phyloP scores from a whole-genome alignment of 2,797 vertebrate species.

The Amblyraja radiata region DNA sequence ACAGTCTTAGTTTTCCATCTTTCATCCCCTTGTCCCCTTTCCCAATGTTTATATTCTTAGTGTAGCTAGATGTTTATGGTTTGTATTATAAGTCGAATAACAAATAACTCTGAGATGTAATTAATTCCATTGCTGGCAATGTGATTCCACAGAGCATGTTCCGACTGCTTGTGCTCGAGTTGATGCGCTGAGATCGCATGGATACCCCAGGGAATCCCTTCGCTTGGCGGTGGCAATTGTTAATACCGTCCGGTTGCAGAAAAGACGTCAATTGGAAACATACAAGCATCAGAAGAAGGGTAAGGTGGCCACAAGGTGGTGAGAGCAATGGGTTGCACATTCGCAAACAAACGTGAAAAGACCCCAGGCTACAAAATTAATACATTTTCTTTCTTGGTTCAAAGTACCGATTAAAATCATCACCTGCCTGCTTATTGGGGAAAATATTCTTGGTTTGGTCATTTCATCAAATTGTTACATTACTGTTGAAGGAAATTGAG shows the following conservation, averaged over 20 bases:
- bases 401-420: not conserved
- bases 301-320: slow-evolving; percentile 39
- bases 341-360: not conserved
- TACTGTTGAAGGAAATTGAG: not conserved
- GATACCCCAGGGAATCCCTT: slow-evolving; percentile 54
- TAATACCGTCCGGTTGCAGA: slow-evolving; percentile 53
- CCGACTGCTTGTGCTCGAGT: slow-evolving; percentile 58
- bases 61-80: not conserved
- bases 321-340: not conserved
- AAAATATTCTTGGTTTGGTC: not conserved
- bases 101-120: not conserved
- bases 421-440: not conserved
- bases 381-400: not conserved
- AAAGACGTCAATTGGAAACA: slow-evolving; percentile 53
- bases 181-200: slow-evolving; percentile 55
- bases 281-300: slow-evolving; percentile 58
- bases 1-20: not conserved
- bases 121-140: not conserved
- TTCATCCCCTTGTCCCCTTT: not conserved
- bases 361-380: not conserved
- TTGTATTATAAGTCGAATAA: not conserved
- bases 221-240: slow-evolving; percentile 52
- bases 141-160: slow-evolving; percentile 47
- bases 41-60: not conserved
- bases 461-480: not conserved